Percentiles rank a stretch among this genome's conserved stretches.
phyloP scores from a whole-genome alignment of 2,113 vertebrate genomes.

The Sinocyclocheilus anshuiensis region DNA sequence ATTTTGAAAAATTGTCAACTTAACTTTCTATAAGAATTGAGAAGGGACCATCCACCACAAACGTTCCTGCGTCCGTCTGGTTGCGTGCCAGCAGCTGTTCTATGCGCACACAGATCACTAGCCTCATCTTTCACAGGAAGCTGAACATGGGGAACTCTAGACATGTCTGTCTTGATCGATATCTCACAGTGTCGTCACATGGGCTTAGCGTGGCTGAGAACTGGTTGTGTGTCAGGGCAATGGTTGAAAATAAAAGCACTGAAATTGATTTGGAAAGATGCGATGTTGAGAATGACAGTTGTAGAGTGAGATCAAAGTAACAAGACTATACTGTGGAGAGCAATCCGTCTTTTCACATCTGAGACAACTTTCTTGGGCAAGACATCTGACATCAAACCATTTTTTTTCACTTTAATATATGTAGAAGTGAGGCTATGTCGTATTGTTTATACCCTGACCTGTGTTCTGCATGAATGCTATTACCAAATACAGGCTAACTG shows the following conservation, averaged over 20 bases:
- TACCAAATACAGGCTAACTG: neutral
- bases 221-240: neutral
- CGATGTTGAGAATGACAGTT: constrained; percentile 11
- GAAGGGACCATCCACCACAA: neutral
- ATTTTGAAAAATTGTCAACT: neutral
- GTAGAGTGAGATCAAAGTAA: neutral
- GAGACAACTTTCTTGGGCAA: neutral
- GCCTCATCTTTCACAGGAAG: constrained; percentile 28
- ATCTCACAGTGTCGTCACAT: constrained; percentile 8
- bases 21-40: neutral
- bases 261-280: constrained; percentile 7
- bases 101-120: neutral
- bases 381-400: neutral
- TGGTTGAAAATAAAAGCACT: constrained; percentile 23
- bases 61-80: neutral
- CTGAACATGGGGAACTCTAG: neutral
- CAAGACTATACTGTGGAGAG: constrained; percentile 5
- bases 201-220: neutral
- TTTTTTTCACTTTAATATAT: neutral
- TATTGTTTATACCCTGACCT: neutral
- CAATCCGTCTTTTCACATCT: constrained; percentile 10
- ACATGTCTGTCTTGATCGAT: constrained; percentile 25
- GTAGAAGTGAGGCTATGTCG: neutral
- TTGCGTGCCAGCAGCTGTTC: neutral
- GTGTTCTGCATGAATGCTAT: neutral